Percentiles rank a stretch among this genome's conserved stretches.
These are phyloP conservation scores for Carcharodon carcharias DNA, from an alignment of 2,797 vertebrate species.

Conservation along the genomic window DNA sequence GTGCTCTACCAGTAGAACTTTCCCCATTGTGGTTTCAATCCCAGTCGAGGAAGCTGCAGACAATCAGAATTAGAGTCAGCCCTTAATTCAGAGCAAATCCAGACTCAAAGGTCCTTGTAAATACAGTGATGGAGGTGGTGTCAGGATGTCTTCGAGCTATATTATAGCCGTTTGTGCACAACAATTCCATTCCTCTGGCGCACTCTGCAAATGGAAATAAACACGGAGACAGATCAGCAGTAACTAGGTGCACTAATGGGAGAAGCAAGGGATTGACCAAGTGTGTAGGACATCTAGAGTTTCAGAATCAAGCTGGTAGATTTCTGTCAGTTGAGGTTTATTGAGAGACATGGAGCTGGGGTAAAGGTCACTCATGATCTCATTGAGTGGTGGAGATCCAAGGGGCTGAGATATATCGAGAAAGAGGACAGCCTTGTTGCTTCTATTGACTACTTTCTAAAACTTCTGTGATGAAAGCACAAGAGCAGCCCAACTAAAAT, in stretches of 20 bases:
- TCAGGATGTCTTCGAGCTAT: background rate
- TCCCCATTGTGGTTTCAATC: background rate
- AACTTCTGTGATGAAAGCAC: background rate
- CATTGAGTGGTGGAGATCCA: too few relatives aligned
- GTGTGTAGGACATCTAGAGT: background rate
- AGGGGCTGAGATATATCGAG: too few relatives aligned
- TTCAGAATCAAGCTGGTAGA: background rate
- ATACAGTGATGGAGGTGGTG: background rate
- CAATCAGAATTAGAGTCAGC: background rate
- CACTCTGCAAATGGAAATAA: slow-evolving; percentile 50
- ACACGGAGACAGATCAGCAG: background rate
- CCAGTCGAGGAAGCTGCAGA: background rate
- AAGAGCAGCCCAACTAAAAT: background rate
- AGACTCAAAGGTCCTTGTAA: background rate
- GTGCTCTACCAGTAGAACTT: background rate
- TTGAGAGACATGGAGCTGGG: background rate
- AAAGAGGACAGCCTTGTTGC: background rate
- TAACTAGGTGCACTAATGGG: background rate
- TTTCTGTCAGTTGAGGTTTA: background rate
- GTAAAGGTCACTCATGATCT: too few relatives aligned
- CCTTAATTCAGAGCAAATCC: background rate
- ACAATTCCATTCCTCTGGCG: slow-evolving; percentile 73
- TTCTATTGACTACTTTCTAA: background rate
- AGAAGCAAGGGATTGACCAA: background rate
- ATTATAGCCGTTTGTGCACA: slow-evolving; percentile 77